phyloP scores from a whole-genome alignment of 2,888 invertebrate genomes.

The Melinopterus prodromus region DNA sequence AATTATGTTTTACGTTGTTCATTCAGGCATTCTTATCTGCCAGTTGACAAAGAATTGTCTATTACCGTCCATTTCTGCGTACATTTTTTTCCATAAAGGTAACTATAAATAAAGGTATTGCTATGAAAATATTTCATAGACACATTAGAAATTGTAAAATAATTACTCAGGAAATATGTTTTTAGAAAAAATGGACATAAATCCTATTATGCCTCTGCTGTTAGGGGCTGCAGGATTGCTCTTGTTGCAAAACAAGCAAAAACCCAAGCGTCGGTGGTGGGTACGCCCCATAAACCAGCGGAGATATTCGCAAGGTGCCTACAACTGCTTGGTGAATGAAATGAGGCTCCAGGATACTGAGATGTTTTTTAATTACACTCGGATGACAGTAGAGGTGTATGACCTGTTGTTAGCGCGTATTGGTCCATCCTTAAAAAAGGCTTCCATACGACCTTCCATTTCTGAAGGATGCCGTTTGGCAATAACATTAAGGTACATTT shows the following conservation, averaged over 20 bases:
- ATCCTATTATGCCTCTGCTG: background rate
- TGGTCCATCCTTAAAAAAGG: constrained; percentile 38
- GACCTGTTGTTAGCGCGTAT: constrained; percentile 39
- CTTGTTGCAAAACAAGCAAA: background rate
- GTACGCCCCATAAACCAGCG: constrained; percentile 42
- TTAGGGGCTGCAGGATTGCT: background rate
- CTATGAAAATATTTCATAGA: no score
- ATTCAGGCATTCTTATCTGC: no score
- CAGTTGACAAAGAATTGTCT: no score
- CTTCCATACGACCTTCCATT: constrained; percentile 43
- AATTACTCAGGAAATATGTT: background rate
- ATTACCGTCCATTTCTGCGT: no score
- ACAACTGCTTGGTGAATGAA: constrained; percentile 43
- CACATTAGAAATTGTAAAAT: no score
- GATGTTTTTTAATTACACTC: constrained; percentile 44
- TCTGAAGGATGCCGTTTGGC: constrained; percentile 46
- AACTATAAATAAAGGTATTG: no score
- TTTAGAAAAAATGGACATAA: background rate
- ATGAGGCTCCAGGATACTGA: constrained; percentile 43
- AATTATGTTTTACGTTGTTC: no score
- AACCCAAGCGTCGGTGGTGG: constrained; percentile 34
- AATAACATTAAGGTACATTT: constrained; percentile 44
- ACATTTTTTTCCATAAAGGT: no score
- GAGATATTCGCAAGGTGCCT: constrained; percentile 41
- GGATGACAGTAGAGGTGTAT: constrained; percentile 38